Evolutionary conservation across 2,113 vertebrate species (phyloP), one percentile per base, ranked within the genome.

Genomic region (Hydropotes inermis): DNA sequence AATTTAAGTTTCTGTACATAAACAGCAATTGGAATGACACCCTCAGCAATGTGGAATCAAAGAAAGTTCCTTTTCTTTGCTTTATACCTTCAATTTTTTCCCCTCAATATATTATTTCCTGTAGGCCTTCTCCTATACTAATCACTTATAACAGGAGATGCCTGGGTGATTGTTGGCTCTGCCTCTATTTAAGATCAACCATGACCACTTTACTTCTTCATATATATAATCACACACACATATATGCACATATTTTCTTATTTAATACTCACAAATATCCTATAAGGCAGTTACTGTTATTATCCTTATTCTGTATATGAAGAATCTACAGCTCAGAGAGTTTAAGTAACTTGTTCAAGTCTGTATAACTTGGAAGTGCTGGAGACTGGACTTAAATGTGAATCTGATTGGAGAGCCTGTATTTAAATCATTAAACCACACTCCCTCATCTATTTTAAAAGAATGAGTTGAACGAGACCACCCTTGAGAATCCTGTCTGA

Each of bases 1-100:
- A 91, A 91, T 95, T 97, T 23, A 61, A 86, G 17, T 79, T 88
- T 94, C 43, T 89, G 82, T 61, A 96, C 93, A 93, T 64, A 93
- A 82, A 85, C 36, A 64, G 2, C 4, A 76, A 88, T 78, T 92
- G 14, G 28, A 94, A 85, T 87, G 82, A 86, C 45, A 93, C 13
- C 15, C 21, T 47, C 6, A 88, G 12, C 33, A 93, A 85, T 58
- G 27, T 15, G 58, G 27, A 92, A 95, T 30, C 33, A 57, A 57
- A 84, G 19, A 91, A 93, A 79, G 1, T 5, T 88, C 33, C 3
- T 92, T 67, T 88, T 76, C 10, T 96, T 93, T 86, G n/a, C 28
- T 88, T 70, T 94, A 60, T 88, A 39, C 0, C 7, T 82, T 23
- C 6, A 39, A 28, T 43, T 79, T 17, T 96, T 93, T 64, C 4